Percentiles rank a stretch among this genome's conserved stretches.
Evolutionary conservation across 2,888 invertebrate genomes (phyloP).

Genomic region (Limnephilus auricula): DNA sequence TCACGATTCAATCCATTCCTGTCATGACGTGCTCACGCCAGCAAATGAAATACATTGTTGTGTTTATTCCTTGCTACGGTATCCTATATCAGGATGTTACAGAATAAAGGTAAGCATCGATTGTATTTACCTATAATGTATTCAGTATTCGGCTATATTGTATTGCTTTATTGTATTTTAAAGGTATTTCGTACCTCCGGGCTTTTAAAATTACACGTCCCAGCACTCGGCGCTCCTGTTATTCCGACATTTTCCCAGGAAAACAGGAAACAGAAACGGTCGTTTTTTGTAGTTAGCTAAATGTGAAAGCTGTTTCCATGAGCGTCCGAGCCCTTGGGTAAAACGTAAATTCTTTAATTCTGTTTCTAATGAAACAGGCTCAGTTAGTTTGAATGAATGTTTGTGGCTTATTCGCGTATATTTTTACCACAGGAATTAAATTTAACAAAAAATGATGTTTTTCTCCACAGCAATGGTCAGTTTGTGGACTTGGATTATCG

Average conservation of each 20-base stretch:
- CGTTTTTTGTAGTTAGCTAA: conserved; percentile 2
- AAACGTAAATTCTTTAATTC: neutral
- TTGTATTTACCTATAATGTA: neutral
- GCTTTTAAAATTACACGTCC: conserved; percentile 18
- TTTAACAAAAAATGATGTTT: neutral
- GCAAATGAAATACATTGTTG: conserved; percentile 10
- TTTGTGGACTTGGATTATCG: neutral
- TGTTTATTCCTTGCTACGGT: neutral
- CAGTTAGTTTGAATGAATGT: neutral
- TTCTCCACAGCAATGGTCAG: neutral
- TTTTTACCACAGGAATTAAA: neutral
- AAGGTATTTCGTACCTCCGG: neutral
- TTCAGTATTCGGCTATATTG: neutral
- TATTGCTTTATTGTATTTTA: neutral
- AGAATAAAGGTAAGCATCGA: neutral
- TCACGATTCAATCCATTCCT: conserved; percentile 26
- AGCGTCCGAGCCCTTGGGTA: neutral
- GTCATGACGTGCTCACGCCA: conserved; percentile 7
- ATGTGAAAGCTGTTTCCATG: neutral
- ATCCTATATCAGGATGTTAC: neutral
- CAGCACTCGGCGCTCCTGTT: neutral
- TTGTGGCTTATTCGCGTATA: neutral
- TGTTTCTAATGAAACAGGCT: neutral
- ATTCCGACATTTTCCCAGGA: neutral
- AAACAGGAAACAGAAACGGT: neutral